Conservation (phyloP, 2,888 invertebrate genomes). For the Tetragonisca angustula region DNA sequence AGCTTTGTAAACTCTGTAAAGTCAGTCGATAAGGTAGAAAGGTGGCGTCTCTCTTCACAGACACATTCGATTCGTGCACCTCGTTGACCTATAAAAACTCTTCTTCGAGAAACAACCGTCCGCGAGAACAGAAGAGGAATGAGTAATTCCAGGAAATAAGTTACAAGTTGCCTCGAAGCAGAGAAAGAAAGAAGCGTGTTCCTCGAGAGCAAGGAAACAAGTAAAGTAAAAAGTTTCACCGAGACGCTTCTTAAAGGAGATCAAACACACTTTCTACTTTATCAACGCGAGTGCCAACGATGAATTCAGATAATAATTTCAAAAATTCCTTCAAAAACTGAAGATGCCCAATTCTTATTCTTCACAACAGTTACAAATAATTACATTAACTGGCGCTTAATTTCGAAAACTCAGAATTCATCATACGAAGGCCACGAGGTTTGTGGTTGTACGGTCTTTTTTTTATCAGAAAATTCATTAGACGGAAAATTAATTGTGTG, state of each 20-base stretch:
- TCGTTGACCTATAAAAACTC: slow-evolving; percentile 51
- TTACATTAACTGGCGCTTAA: background rate
- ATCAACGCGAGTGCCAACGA: slow-evolving; percentile 13
- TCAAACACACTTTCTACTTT: slow-evolving; percentile 41
- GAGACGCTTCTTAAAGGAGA: background rate
- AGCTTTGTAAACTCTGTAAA: slow-evolving; percentile 28
- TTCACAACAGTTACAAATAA: background rate
- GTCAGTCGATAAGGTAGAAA: slow-evolving; percentile 63
- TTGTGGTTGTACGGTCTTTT: background rate
- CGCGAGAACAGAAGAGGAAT: background rate
- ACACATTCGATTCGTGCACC: slow-evolving; percentile 12
- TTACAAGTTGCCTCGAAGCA: background rate
- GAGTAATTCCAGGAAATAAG: background rate
- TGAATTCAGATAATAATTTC: background rate
- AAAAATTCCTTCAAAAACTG: too few species aligned
- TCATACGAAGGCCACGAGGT: background rate
- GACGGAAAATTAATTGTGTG: too few species aligned
- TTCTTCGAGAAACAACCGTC: background rate
- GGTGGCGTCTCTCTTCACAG: background rate
- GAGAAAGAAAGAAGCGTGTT: background rate
- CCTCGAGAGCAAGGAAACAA: background rate
- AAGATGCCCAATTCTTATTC: background rate
- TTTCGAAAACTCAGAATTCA: background rate
- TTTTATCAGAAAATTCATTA: too few species aligned
- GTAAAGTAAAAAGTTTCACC: background rate